A percentile compares a stretch with the other conserved stretches of the same genome.
Conservation (phyloP, 2,113 vertebrate species). For the Paradoxurus hermaphroditus region DNA sequence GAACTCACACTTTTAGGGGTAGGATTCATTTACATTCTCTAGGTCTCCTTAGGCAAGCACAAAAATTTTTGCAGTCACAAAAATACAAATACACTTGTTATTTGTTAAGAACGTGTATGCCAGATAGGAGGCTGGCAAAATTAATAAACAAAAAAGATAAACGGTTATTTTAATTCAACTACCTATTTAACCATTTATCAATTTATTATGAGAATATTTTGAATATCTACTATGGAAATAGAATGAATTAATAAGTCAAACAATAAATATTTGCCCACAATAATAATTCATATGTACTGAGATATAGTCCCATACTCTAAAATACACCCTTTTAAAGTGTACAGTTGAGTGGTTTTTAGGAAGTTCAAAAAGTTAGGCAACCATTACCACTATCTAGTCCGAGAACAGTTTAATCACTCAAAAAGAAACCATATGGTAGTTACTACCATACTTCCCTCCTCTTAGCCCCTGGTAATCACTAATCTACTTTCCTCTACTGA, state of each 20-base stretch:
- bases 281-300: background rate
- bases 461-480: background rate
- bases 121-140: background rate
- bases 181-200: background rate
- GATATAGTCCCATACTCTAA: background rate
- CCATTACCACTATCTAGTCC: no score
- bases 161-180: background rate
- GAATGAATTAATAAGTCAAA: background rate
- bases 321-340: background rate
- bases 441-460: background rate
- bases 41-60: background rate
- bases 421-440: background rate
- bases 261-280: background rate
- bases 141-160: background rate
- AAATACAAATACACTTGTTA: background rate
- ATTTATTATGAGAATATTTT: background rate
- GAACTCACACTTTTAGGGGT: background rate
- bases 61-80: background rate
- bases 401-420: background rate
- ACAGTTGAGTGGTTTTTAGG: background rate
- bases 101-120: background rate
- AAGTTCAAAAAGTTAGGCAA: background rate
- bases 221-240: background rate
- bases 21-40: background rate
- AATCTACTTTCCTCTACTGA: background rate